Evolutionary conservation across 2,797 vertebrate genomes (phyloP), one percentile per base, ranked within the genome.

Genomic region (Ciconia nigra): DNA sequence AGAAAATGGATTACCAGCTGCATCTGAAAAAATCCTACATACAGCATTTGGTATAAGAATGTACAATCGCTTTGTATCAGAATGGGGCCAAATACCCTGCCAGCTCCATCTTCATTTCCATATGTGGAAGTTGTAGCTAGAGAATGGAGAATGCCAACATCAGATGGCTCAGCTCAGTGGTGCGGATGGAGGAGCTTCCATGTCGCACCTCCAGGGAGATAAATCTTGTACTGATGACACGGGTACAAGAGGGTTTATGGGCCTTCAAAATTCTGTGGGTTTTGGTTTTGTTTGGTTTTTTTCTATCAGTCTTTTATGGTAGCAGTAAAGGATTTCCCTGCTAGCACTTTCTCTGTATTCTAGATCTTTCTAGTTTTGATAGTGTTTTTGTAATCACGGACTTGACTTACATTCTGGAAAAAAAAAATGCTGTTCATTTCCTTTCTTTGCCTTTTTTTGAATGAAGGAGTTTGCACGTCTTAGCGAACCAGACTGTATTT

Each of bases 361-460:
- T 15, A 79, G 46, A 58, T 57, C 52, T 80, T 88, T 86, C 46
- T 90, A 52, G 19, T 90, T 89, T 89, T 91, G 20, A 69, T 69
- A 76, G n/a, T 39, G 49, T 14, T 88, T 95, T 83, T 93, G 52
- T 95, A 94, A 95, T 86, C 72, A 58, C 88, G 79, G 33, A 71
- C 15, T 78, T 81, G 57, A 74, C 6, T 62, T 80, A 28, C 18
- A 3, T 55, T n/a, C 35, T 81, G 29, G 61, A 57, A 90, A 82
- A 57, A 90, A 82, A 87, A 94, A 74, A 66, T 35, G 44, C 59
- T 73, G 51, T 78, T 86, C 18, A 14, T 74, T 85, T 55, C 24
- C 26, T 89, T 65, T 78, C 69, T 93, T 91, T 71, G 76, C 42
- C 69, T 80, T 89, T 79, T 81, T 96, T 77, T 76, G 79, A 94